A percentile compares a stretch with the other conserved stretches of the same genome.
phyloP scores from a whole-genome alignment of 2,888 invertebrate genomes.

The Aspidapion aeneum region DNA sequence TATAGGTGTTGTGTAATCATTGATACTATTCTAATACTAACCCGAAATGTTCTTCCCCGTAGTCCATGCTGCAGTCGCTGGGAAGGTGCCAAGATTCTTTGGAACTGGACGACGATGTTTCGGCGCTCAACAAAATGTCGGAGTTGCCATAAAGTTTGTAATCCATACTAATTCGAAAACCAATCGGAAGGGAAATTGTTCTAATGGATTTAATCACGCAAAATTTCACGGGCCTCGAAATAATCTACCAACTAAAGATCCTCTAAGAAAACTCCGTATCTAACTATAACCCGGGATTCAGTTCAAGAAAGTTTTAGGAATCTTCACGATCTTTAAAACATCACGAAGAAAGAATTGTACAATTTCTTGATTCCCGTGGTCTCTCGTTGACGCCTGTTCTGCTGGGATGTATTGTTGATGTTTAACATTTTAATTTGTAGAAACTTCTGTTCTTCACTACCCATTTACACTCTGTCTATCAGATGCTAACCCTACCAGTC shows the following conservation, averaged over 20 bases:
- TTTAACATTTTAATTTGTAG: conserved; percentile 59
- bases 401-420: conserved; percentile 70
- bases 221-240: neutral
- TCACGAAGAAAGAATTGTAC: conserved; percentile 83
- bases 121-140: conserved; percentile 40
- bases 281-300: too few species aligned
- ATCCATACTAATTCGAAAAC: conserved; percentile 43
- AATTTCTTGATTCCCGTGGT: conserved; percentile 82
- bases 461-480: conserved; percentile 43
- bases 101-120: conserved; percentile 34
- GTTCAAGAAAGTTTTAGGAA: neutral
- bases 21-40: too few species aligned
- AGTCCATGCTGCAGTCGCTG: conserved; percentile 40
- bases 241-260: neutral
- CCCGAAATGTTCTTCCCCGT: conserved; percentile 45
- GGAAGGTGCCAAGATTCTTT: conserved; percentile 42
- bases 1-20: too few species aligned
- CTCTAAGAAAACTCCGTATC: too few species aligned
- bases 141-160: conserved; percentile 44
- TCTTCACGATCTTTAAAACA: conserved; percentile 64
- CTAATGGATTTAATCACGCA: neutral
- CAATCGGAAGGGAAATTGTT: conserved; percentile 9
- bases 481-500: conserved; percentile 29
- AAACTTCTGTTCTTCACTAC: conserved; percentile 44
- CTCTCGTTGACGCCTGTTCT: conserved; percentile 79